A percentile compares a stretch with the other conserved stretches of the same genome.
These are phyloP conservation scores for Botia almorhae DNA, from an alignment of 2,797 vertebrate genomes.

Conservation along the genomic window DNA sequence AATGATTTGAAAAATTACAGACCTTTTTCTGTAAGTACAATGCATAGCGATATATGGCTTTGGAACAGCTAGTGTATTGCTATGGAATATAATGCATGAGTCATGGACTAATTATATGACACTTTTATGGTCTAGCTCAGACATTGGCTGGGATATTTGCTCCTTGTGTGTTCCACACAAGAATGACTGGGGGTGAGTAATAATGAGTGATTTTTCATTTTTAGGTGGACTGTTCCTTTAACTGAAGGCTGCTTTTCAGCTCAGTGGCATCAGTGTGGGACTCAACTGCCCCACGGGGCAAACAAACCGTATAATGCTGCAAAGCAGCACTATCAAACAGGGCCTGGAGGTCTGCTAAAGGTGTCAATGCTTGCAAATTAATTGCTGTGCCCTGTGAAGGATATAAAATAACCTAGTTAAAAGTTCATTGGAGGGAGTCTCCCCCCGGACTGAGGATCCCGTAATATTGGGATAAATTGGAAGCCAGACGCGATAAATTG, in stretches of 20 bases:
- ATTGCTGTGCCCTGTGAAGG: constrained; percentile 65
- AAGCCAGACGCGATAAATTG: constrained; percentile 81
- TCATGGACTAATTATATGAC: neutral
- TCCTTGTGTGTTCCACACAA: constrained; percentile 7
- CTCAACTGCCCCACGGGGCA: constrained; percentile 63
- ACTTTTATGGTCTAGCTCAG: neutral
- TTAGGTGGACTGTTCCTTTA: constrained; percentile 4
- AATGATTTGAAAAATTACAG: neutral
- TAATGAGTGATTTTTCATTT: constrained; percentile 4
- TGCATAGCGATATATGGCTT: no score
- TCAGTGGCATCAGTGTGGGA: constrained; percentile 15
- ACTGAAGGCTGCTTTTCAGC: constrained; percentile 12
- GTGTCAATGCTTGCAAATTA: constrained; percentile 79
- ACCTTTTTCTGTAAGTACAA: no score
- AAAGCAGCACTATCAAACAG: constrained; percentile 72
- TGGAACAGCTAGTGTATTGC: neutral
- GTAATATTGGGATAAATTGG: constrained; percentile 80
- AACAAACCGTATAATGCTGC: constrained; percentile 65
- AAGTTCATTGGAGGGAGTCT: constrained; percentile 46
- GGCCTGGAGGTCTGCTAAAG: constrained; percentile 76
- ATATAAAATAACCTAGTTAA: constrained; percentile 66
- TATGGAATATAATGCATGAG: neutral
- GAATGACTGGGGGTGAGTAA: constrained; percentile 4
- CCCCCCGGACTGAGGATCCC: constrained; percentile 67
- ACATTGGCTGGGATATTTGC: neutral